Base-by-base conservation (phyloP, 1,140 invertebrate genomes). In the Magallana angulata region DNA sequence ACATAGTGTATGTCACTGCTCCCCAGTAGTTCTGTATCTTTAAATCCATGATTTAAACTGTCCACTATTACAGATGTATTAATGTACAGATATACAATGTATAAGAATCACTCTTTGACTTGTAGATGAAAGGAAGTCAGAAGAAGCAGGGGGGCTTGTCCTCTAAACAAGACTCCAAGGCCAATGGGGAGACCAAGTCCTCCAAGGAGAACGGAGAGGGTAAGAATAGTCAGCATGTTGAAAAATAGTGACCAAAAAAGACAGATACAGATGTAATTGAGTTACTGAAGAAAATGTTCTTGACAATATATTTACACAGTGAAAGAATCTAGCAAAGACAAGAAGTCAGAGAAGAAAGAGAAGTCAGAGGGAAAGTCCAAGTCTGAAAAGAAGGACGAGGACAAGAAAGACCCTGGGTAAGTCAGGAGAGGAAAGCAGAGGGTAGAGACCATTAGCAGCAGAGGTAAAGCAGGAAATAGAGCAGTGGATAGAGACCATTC, bases 401-500 rank as follows among this genome's bases (percentile, higher is more conserved):
- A 85, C 48, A 87, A 85, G 36, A 88, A 85, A 64, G 84, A 85
- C n/a, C 18, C 36, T 57, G 71, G 87, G 87, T 88, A 64, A 87
- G 76, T 76, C 8, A 48, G 36, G 36, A 48, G 36, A 48, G 36
- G 36, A 48, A 48, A 4, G 36, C 36, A 48, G 2, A 5, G 36
- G 36, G 5, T 48, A 48, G 3, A 48, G 3, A 48, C 36, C 36
- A 48, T 48, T 48, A n/a, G n/a, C n/a, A 48, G 36, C 5, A 48
- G 36, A 48, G 36, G 5, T 48, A 24, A 24, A 24, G 24, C 24
- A 48, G 36, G 36, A 5, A 48, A 48, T 48, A 48, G 36, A 48
- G 36, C 1, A 3, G 36, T 1, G 36, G 2, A 5, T 48, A 48
- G 36, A 48, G 36, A 48, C 36, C 1, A 48, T 48, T 2, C 36